These are phyloP conservation scores for Dasysyrphus tricinctus DNA, from an alignment of 2,888 invertebrate species.

Conservation along the genomic window DNA sequence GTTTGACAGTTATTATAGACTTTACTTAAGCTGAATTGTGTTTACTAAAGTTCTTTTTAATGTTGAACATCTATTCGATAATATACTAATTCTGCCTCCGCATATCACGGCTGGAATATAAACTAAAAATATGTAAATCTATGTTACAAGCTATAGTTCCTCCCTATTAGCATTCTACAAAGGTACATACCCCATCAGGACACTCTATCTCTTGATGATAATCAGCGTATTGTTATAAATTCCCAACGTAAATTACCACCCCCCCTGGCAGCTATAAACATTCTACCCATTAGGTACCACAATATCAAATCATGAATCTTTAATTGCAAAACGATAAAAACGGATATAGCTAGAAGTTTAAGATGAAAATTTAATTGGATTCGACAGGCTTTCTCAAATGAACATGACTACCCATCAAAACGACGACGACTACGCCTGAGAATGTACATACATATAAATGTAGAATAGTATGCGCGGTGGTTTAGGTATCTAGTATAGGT, in stretches of 20 bases:
- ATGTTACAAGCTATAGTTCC: conserved; percentile 18
- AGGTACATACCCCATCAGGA: conserved; percentile 36
- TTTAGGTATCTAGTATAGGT: background rate
- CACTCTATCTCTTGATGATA: conserved; percentile 30
- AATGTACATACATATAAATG: background rate
- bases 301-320: conserved; percentile 57
- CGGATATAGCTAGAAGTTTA: conserved; percentile 51
- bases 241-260: conserved; percentile 51
- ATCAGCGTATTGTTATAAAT: conserved; percentile 54
- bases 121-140: conserved; percentile 32
- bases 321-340: conserved; percentile 57
- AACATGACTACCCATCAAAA: conserved; percentile 11
- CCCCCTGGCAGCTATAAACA: conserved; percentile 5
- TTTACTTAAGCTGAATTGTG: conserved; percentile 30
- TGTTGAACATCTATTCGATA: conserved; percentile 10
- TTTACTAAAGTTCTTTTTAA: conserved; percentile 28
- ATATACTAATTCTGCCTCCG: background rate
- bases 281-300: conserved; percentile 31
- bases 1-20: conserved; percentile 43
- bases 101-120: conserved; percentile 25
- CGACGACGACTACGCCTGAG: background rate
- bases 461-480: background rate
- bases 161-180: background rate
- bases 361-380: conserved; percentile 66
- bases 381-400: conserved; percentile 43